Evolutionary conservation across 1,140 invertebrate genomes (phyloP).

Genomic region (Melitaea cinxia): DNA sequence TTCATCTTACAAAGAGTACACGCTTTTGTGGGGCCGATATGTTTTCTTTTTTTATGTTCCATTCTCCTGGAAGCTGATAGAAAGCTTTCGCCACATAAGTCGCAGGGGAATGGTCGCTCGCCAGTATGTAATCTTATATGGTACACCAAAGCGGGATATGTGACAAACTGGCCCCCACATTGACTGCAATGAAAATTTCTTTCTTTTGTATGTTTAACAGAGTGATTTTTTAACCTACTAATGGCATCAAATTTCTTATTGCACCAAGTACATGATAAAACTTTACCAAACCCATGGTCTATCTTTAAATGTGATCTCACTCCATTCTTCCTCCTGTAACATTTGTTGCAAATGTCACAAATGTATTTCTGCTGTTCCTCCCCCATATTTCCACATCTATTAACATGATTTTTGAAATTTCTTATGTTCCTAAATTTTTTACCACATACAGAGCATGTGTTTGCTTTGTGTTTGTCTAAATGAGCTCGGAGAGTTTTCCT

Average conservation of each 20-base stretch:
- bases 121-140: slow-evolving; percentile 66
- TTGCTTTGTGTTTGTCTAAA: slow-evolving; percentile 50
- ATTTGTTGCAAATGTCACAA: slow-evolving; percentile 66
- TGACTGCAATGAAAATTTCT: slow-evolving; percentile 59
- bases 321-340: slow-evolving; percentile 54
- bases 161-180: slow-evolving; percentile 64
- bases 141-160: slow-evolving; percentile 55
- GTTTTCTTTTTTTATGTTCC: slow-evolving; percentile 61
- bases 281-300: slow-evolving; percentile 61
- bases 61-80: slow-evolving; percentile 65
- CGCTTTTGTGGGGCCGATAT: slow-evolving; percentile 57
- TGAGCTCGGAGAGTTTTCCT: slow-evolving; percentile 51
- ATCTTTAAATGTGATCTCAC: slow-evolving; percentile 58
- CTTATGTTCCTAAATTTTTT: slow-evolving; percentile 49
- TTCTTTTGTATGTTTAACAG: slow-evolving; percentile 65
- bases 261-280: slow-evolving; percentile 59
- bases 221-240: slow-evolving; percentile 58
- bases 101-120: slow-evolving; percentile 63
- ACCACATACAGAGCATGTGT: slow-evolving; percentile 49
- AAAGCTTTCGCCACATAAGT: slow-evolving; percentile 62
- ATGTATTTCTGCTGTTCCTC: slow-evolving; percentile 45
- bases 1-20: slow-evolving; percentile 60
- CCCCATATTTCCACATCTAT: slow-evolving; percentile 48
- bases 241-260: slow-evolving; percentile 64
- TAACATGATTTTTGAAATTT: slow-evolving; percentile 48